These are phyloP conservation scores for Drosophila leonis DNA, from an alignment of 2,888 invertebrate species.

Conservation along the genomic window DNA sequence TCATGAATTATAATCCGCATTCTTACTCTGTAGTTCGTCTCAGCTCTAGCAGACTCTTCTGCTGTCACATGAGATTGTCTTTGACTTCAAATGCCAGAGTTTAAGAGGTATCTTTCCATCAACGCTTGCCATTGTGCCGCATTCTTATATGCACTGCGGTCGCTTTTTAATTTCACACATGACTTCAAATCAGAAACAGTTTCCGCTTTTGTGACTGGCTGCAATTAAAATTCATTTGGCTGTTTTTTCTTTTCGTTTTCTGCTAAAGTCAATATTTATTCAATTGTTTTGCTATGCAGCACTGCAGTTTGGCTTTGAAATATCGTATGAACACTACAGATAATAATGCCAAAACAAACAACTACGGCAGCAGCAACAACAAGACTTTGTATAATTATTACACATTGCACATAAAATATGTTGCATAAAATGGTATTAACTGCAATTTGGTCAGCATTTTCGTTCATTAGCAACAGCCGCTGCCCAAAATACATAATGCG, in stretches of 20 bases:
- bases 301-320: conserved; percentile 21
- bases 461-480: conserved; percentile 54
- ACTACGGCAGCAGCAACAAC: conserved; percentile 25
- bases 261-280: conserved; percentile 50
- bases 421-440: conserved; percentile 61
- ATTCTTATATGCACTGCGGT: conserved; percentile 28
- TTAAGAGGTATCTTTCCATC: conserved; percentile 9
- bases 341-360: conserved; percentile 52
- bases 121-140: background rate
- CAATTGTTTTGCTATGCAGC: conserved; percentile 34
- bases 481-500: conserved; percentile 53
- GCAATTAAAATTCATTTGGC: conserved; percentile 56
- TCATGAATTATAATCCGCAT: background rate
- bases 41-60: background rate
- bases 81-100: background rate
- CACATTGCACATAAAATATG: conserved; percentile 64
- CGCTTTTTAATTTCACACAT: conserved; percentile 75
- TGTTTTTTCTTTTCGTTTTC: conserved; percentile 5
- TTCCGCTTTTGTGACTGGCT: conserved; percentile 39
- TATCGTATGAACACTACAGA: conserved; percentile 36
- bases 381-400: conserved; percentile 57
- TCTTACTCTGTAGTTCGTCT: background rate
- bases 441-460: conserved; percentile 64
- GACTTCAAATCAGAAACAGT: conserved; percentile 55
- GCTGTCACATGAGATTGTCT: background rate